Evolutionary conservation across 2,888 invertebrate species (phyloP).

Genomic region (Emmelina monodactyla): DNA sequence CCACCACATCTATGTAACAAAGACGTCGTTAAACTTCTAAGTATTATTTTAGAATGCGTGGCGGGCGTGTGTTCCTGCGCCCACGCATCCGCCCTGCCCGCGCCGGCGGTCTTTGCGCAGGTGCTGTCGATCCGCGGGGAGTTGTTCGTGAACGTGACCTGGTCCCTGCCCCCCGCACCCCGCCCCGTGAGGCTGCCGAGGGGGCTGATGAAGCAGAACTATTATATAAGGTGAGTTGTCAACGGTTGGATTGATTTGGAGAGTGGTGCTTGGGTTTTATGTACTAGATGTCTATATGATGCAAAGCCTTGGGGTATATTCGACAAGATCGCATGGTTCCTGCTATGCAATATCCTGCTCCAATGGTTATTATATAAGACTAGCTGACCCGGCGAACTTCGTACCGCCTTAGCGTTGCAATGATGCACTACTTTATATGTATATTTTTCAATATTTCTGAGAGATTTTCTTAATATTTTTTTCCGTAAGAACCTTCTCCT

Average conservation of each 20-base stretch:
- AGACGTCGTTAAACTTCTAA: neutral
- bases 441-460: no score
- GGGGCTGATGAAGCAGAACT: conserved; percentile 29
- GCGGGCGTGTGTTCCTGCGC: conserved; percentile 48
- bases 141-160: conserved; percentile 38
- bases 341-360: no score
- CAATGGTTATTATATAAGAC: no score
- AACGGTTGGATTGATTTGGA: no score
- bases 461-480: no score
- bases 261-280: no score
- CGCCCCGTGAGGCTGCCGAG: conserved; percentile 38
- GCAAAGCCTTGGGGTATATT: no score
- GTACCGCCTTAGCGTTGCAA: no score
- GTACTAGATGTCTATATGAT: neutral
- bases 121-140: conserved; percentile 28
- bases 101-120: conserved; percentile 30
- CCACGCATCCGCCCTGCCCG: conserved; percentile 38
- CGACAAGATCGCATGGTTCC: no score
- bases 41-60: conserved; percentile 37
- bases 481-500: no score
- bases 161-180: conserved; percentile 33
- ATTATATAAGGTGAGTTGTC: conserved; percentile 33
- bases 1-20: neutral
- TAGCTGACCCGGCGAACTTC: no score
- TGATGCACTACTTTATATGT: no score